Conservation (phyloP, 1,140 invertebrate genomes). For the Bombus breviceps region DNA sequence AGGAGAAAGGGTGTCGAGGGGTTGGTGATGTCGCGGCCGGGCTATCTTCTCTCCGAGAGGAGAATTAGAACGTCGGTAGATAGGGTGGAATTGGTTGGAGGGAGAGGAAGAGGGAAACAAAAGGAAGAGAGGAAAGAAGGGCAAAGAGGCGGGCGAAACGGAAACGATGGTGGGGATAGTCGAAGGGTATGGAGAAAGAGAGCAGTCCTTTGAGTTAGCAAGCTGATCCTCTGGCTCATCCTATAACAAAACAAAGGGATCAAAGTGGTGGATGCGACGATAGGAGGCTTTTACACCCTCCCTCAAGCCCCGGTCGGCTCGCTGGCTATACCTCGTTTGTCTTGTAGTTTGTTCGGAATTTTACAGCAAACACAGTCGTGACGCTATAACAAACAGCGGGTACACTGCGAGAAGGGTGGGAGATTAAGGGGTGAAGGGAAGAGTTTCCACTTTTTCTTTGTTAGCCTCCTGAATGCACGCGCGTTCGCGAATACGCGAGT, state of each 20-base stretch:
- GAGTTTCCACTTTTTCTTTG: conserved; percentile 44
- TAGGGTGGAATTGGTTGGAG: not conserved
- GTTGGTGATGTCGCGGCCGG: not conserved
- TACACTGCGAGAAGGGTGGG: too few relatives aligned
- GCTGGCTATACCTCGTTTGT: conserved; percentile 64
- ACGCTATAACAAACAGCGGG: conserved; percentile 57
- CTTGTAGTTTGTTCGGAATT: conserved; percentile 69
- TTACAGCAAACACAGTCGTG: conserved; percentile 63
- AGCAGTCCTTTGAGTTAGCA: conserved; percentile 72
- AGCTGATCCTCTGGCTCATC: conserved; percentile 72
- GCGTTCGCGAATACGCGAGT: too few relatives aligned
- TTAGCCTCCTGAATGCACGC: conserved; percentile 1
- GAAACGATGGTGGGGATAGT: not conserved
- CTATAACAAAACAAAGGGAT: conserved; percentile 72
- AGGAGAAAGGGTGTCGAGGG: not conserved
- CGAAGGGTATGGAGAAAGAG: conserved; percentile 41
- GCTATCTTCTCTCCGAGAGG: conserved; percentile 5
- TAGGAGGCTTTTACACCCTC: conserved; percentile 63
- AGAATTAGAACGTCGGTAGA: conserved; percentile 35
- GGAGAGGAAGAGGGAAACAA: not conserved
- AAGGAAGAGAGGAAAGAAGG: not conserved
- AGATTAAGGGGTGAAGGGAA: not conserved
- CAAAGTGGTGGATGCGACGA: conserved; percentile 65
- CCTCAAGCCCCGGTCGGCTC: conserved; percentile 8
- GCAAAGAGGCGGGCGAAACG: not conserved